Conservation (phyloP, 2,888 invertebrate species). For the Xanthia togata region DNA sequence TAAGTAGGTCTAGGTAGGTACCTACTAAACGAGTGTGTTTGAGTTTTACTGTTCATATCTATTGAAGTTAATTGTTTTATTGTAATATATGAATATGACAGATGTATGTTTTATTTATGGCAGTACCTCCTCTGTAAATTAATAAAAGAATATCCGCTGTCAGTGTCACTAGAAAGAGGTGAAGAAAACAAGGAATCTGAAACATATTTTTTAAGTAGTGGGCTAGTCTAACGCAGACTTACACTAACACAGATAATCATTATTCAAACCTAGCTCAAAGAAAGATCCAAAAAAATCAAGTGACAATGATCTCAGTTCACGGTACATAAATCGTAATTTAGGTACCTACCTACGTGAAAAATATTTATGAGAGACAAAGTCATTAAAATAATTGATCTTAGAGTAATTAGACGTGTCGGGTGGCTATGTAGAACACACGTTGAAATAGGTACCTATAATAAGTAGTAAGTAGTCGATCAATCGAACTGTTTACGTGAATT, state of each 20-base stretch:
- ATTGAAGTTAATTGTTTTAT: too few relatives aligned
- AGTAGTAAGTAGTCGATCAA: too few relatives aligned
- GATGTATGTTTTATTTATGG: too few relatives aligned
- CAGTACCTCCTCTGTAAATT: too few relatives aligned
- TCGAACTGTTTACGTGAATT: conserved; percentile 17
- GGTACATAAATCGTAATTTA: conserved; percentile 28
- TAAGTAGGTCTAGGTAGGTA: too few relatives aligned
- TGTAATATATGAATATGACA: too few relatives aligned
- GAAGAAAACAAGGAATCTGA: background rate
- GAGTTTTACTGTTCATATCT: too few relatives aligned
- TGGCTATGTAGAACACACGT: background rate
- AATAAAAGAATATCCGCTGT: background rate
- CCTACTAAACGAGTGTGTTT: too few relatives aligned
- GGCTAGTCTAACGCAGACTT: background rate
- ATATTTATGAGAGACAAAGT: conserved; percentile 34
- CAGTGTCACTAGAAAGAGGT: too few relatives aligned
- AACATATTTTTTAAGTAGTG: background rate
- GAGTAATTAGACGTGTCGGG: conserved; percentile 36
- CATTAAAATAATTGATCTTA: conserved; percentile 51
- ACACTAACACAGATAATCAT: background rate
- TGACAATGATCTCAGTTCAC: conserved; percentile 32
- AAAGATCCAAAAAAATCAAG: background rate
- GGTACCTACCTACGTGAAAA: too few relatives aligned
- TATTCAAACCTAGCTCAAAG: background rate
- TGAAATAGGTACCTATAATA: too few relatives aligned